phyloP scores from a whole-genome alignment of 2,888 invertebrate genomes.

The Euclidia mi region DNA sequence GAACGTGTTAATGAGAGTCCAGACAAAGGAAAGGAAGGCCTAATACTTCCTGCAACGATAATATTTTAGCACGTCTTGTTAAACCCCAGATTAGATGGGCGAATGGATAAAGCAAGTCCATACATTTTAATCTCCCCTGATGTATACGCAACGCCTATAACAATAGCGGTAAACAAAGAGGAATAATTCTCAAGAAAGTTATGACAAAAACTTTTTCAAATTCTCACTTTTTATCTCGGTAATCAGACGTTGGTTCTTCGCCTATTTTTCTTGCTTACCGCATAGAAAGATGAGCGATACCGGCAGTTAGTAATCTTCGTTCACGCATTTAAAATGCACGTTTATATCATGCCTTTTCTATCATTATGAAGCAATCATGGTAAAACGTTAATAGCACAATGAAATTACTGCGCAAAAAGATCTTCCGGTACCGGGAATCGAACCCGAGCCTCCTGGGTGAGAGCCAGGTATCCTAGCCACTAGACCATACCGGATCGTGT shows the following conservation, averaged over 20 bases:
- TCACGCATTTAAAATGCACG: conserved; percentile 40
- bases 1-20: conserved; percentile 62
- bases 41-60: conserved; percentile 68
- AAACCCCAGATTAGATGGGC: conserved; percentile 60
- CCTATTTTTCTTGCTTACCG: conserved; percentile 64
- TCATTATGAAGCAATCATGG: conserved; percentile 42
- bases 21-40: conserved; percentile 56
- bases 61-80: conserved; percentile 64
- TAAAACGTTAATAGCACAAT: conserved; percentile 32
- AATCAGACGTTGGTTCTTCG: conserved; percentile 59
- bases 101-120: conserved; percentile 58
- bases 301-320: conserved; percentile 42
- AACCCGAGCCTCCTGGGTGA: conserved; percentile 91
- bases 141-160: conserved; percentile 63
- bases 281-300: conserved; percentile 67
- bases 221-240: conserved; percentile 67
- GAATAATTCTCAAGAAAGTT: conserved; percentile 62
- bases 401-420: conserved; percentile 58
- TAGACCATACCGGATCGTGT: conserved; percentile 89
- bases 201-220: conserved; percentile 59
- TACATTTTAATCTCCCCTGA: conserved; percentile 54
- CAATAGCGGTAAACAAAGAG: conserved; percentile 65
- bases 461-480: conserved; percentile 91
- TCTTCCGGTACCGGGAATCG: conserved; percentile 91
- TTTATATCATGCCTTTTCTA: conserved; percentile 43